Conservation (phyloP, 2,113 vertebrate genomes). For the Sakesphorus luctuosus region DNA sequence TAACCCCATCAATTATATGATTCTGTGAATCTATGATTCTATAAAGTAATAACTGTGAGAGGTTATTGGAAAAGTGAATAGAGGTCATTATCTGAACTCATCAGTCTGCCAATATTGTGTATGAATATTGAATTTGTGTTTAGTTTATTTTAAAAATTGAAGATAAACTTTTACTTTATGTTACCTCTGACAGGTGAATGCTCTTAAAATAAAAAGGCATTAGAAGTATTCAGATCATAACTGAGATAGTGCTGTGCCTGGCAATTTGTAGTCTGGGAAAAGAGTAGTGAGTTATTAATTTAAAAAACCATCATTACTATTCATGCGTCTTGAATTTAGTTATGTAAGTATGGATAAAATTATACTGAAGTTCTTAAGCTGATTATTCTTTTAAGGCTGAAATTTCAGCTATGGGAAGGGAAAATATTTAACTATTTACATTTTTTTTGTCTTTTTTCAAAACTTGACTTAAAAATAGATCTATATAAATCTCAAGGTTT, state of each 20-base stretch:
- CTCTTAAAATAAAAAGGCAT: not conserved
- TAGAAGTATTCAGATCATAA: not conserved
- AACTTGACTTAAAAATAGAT: not conserved
- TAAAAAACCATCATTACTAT: not conserved
- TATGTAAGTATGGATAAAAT: not conserved
- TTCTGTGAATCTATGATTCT: too few relatives aligned
- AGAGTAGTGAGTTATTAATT: not conserved
- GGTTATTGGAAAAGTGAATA: not conserved
- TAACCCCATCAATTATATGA: too few relatives aligned
- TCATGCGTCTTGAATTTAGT: not conserved
- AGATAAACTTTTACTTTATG: not conserved
- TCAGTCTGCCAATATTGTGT: not conserved
- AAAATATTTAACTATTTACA: not conserved
- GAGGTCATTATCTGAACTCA: not conserved
- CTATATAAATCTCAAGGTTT: not conserved
- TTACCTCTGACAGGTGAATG: not conserved
- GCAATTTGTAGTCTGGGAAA: not conserved
- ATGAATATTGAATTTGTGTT: not conserved
- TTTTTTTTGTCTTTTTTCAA: not conserved
- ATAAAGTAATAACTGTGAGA: not conserved
- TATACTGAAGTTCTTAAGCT: not conserved
- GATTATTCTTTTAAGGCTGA: not conserved
- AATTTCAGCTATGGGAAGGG: not conserved
- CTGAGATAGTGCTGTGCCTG: not conserved
- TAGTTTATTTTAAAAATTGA: not conserved